Percentiles rank a stretch among this genome's conserved stretches.
phyloP scores from a whole-genome alignment of 2,888 invertebrate genomes.

The Coelinius sp. region DNA sequence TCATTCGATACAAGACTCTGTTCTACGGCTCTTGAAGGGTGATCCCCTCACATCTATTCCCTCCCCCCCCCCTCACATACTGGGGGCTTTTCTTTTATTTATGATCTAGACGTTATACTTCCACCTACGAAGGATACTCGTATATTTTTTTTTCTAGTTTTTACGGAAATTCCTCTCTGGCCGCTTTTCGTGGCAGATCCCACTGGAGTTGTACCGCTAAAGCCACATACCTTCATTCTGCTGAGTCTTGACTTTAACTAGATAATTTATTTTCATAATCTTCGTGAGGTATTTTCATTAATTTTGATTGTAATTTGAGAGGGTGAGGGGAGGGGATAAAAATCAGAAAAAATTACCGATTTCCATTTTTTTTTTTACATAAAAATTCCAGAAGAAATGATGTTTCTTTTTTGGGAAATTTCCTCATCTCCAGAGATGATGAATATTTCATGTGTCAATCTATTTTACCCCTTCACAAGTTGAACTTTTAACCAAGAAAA shows the following conservation, averaged over 20 bases:
- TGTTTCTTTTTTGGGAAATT: background rate
- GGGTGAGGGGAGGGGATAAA: too few relatives aligned
- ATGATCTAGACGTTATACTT: slow-evolving; percentile 16
- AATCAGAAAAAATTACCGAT: background rate
- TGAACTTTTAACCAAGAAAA: background rate
- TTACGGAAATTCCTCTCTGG: too few relatives aligned
- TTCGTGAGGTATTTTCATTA: background rate
- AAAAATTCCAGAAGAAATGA: background rate
- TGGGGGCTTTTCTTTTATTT: slow-evolving; percentile 20
- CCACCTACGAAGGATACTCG: background rate
- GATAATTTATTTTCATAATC: slow-evolving; percentile 1
- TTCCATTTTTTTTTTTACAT: background rate
- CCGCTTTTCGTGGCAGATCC: too few relatives aligned
- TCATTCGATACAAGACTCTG: slow-evolving; percentile 54
- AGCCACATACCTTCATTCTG: slow-evolving; percentile 2
- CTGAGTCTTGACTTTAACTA: background rate
- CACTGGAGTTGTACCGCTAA: background rate
- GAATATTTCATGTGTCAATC: background rate
- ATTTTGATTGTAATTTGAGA: background rate
- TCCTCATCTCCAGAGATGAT: background rate
- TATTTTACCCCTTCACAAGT: background rate
- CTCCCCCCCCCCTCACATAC: slow-evolving; percentile 10
- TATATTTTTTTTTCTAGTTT: slow-evolving; percentile 4
- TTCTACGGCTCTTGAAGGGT: background rate
- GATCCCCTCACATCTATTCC: background rate